Evolutionary conservation across 2,797 vertebrate species (phyloP).

Genomic region (Gila robusta): DNA sequence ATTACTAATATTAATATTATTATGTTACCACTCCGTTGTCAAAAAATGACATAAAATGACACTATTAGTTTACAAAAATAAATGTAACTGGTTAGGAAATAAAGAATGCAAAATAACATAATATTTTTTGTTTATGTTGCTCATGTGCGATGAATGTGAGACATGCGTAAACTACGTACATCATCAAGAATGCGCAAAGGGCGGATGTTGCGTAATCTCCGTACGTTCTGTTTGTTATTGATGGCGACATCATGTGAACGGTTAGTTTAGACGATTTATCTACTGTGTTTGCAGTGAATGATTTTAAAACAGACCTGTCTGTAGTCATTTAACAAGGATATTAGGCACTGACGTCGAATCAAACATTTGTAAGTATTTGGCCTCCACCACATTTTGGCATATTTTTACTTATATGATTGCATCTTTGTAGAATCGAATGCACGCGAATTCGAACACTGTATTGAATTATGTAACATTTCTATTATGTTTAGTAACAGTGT

Average conservation of each 20-base stretch:
- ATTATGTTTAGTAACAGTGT: not conserved
- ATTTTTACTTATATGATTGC: not conserved
- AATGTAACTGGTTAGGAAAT: not conserved
- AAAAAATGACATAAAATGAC: not conserved
- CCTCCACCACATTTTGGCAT: not conserved
- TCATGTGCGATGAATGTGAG: not conserved
- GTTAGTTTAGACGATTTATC: not conserved
- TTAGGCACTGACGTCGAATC: constrained; percentile 7
- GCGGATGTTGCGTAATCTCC: constrained; percentile 30
- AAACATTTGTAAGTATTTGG: constrained; percentile 2
- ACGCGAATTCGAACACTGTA: too few species aligned
- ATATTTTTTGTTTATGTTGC: not conserved
- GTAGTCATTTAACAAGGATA: not conserved
- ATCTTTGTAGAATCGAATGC: not conserved
- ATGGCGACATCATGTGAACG: constrained; percentile 11
- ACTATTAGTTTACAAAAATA: not conserved
- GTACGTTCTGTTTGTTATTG: constrained; percentile 20
- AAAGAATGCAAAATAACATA: not conserved
- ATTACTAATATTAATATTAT: not conserved
- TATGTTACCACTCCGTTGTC: not conserved
- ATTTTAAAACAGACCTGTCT: not conserved
- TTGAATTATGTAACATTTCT: not conserved
- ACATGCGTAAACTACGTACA: constrained; percentile 24
- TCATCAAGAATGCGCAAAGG: not conserved
- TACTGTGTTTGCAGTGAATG: not conserved